Base-by-base conservation (phyloP, 2,888 invertebrate species). In the Amiota mariae region DNA sequence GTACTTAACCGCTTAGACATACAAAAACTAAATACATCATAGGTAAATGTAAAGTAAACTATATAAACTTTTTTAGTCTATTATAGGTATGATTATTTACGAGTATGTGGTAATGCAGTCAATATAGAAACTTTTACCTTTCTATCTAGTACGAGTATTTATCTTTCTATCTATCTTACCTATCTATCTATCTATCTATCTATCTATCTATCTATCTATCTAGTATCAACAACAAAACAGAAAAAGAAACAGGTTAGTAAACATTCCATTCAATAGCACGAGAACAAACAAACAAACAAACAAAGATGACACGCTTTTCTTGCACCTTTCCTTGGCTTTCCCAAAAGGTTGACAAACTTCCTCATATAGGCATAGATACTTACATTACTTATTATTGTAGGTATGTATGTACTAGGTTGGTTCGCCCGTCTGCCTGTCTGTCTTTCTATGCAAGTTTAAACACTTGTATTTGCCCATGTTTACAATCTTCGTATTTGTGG, bases 391-490 rank as follows among this genome's bases (percentile, higher is more conserved):
- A 36, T 36, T 36, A 36, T 36, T 36, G 24, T 24, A 24, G 2
- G 24, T 24, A 36, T 36, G 6, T 36, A 6, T 36, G 36, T 36
- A 36, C 3, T 36, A 36, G 8, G 36, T 36, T 36, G 36, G 36
- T 36, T 6, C 6, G 36, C 36, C 2, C 6, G 36, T 36, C 36
- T 36, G 36, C 6, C 36, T 36, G 36, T 36, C 36, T 36, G 36
- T 36, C 36, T 59, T 18, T 18, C 59, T 20, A 59, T 59, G 20
- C 20, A 15, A 20, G 49, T 67, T 67, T 67, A 67, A 48, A 48
- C 66, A 67, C 49, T 67, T 67, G 66, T 67, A 67, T 67, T 67
- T 67, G 20, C 49, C 18, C 66, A 67, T 67, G 66, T 67, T 67
- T 67, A 67, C 49, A 46, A 18, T 51, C 49, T 18, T 59, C 20